Evolutionary conservation across 2,113 vertebrate genomes (phyloP).

Genomic region (Cygnus atratus): DNA sequence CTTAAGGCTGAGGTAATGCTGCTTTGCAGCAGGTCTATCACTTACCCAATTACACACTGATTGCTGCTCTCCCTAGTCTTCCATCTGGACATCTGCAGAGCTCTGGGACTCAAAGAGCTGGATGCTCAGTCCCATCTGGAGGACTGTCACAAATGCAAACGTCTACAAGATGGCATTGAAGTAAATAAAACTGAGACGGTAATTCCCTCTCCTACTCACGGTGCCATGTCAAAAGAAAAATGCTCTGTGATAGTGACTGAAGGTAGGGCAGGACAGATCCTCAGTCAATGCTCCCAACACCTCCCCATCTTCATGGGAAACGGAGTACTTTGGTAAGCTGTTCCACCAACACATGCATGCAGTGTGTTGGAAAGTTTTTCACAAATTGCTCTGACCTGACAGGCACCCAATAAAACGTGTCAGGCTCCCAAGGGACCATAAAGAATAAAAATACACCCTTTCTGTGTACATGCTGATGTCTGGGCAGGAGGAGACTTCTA

Average conservation of each 20-base stretch:
- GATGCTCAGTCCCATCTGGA: slow-evolving; percentile 55
- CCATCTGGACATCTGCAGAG: slow-evolving; percentile 60
- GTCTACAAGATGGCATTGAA: slow-evolving; percentile 44
- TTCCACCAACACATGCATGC: not conserved
- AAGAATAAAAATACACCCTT: not conserved
- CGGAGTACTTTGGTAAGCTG: not conserved
- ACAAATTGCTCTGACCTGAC: not conserved
- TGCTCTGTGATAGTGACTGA: not conserved
- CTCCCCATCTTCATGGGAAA: not conserved
- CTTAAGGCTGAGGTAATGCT: slow-evolving; percentile 60
- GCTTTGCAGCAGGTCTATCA: slow-evolving; percentile 61
- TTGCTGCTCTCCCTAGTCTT: slow-evolving; percentile 35
- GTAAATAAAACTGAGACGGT: slow-evolving; percentile 18
- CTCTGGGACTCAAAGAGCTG: slow-evolving; percentile 51
- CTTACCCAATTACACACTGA: slow-evolving; percentile 65
- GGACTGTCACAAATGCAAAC: slow-evolving; percentile 37
- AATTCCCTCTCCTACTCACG: not conserved
- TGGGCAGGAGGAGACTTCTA: not conserved
- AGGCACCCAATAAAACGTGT: not conserved
- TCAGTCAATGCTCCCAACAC: not conserved
- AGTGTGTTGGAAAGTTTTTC: not conserved
- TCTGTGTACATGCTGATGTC: not conserved
- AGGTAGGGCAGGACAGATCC: not conserved
- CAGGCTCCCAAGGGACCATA: not conserved
- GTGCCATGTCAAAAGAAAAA: not conserved